These are phyloP conservation scores for Montipora efflorescens DNA, from an alignment of 64 coral and sea anemone species.

Conservation along the genomic window DNA sequence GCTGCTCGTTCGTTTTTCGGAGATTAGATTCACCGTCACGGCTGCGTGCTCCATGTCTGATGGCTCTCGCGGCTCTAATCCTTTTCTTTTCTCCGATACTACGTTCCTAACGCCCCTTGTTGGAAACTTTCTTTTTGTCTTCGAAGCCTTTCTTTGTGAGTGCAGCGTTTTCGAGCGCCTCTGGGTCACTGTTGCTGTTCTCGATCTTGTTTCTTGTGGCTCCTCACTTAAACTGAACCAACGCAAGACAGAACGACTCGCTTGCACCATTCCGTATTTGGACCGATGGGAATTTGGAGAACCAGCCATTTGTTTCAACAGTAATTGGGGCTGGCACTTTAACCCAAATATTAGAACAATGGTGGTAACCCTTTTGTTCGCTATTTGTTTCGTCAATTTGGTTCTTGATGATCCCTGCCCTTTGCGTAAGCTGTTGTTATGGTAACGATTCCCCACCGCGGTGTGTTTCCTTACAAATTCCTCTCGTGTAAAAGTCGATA, in stretches of 20 bases:
- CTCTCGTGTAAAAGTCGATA: background rate
- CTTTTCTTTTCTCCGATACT: conserved; percentile 18
- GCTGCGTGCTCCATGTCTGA: conserved; percentile 47
- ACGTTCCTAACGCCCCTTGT: conserved; percentile 18
- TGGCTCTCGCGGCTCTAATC: background rate
- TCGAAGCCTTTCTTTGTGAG: conserved; percentile 56
- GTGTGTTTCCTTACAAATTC: background rate
- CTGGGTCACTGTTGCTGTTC: background rate
- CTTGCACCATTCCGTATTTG: conserved; percentile 14
- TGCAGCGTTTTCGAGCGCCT: conserved; percentile 1
- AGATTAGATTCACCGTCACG: conserved; percentile 69
- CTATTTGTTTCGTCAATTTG: conserved; percentile 9
- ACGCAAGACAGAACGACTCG: conserved; percentile 33
- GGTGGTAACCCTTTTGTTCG: background rate
- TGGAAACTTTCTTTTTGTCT: conserved; percentile 27
- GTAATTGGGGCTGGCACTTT: background rate
- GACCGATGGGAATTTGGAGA: conserved; percentile 31
- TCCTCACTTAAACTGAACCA: conserved; percentile 42
- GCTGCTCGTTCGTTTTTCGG: conserved; percentile 13
- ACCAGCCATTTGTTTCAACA: conserved; percentile 46
- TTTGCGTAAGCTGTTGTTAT: background rate
- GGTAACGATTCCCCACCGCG: conserved; percentile 3
- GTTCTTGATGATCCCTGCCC: conserved; percentile 8
- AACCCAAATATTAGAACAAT: conserved; percentile 57
- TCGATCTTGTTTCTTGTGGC: background rate